These are phyloP conservation scores for Tympanoctomys barrerae DNA, from an alignment of 2,797 vertebrate species.

Conservation along the genomic window DNA sequence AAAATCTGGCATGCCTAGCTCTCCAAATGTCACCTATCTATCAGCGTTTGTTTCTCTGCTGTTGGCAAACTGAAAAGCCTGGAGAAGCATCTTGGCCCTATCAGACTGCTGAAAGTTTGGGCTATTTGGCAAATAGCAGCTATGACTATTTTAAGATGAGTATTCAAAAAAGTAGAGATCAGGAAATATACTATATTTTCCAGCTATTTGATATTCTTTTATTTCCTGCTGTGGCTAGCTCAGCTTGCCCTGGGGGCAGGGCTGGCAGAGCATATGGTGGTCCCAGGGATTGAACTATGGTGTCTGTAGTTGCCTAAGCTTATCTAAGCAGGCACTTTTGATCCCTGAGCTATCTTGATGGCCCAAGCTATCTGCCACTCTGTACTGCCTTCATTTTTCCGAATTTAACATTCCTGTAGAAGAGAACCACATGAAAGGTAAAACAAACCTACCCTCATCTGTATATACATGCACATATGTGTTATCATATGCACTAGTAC, in stretches of 20 bases:
- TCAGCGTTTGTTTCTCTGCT: slow-evolving; percentile 28
- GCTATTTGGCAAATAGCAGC: neutral
- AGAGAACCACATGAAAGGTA: neutral
- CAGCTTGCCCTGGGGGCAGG: too few relatives aligned
- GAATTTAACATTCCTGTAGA: slow-evolving; percentile 44
- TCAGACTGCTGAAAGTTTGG: neutral
- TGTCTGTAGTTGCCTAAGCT: too few relatives aligned
- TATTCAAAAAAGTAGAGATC: slow-evolving; percentile 36
- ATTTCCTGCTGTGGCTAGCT: too few relatives aligned
- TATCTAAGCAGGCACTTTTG: too few relatives aligned
- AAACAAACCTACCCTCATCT: neutral
- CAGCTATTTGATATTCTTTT: neutral
- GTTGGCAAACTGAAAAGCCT: slow-evolving; percentile 30
- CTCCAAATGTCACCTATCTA: slow-evolving; percentile 77
- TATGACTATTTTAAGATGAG: neutral
- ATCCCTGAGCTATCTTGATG: too few relatives aligned
- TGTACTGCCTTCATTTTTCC: neutral
- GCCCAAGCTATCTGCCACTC: slow-evolving; percentile 3
- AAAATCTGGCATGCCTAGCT: slow-evolving; percentile 70
- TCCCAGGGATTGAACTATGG: too few relatives aligned
- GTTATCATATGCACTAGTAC: neutral
- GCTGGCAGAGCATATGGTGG: too few relatives aligned
- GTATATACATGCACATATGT: fast-evolving
- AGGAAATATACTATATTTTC: neutral
- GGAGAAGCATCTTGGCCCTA: slow-evolving; percentile 1